phyloP scores from a whole-genome alignment of 2,113 vertebrate species.

The Naja naja region DNA sequence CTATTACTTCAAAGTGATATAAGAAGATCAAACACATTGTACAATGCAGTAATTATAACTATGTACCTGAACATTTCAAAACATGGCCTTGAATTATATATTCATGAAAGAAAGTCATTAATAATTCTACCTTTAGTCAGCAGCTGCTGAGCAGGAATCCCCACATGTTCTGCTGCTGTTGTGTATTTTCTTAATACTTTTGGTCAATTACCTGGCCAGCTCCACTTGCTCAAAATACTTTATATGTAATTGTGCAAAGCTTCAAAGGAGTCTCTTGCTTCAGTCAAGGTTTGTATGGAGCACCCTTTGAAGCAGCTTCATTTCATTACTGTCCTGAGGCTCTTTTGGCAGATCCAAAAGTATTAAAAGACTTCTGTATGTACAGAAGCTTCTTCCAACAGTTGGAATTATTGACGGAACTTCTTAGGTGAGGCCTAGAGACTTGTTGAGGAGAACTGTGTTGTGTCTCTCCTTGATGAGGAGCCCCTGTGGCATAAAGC shows the following conservation, averaged over 20 bases:
- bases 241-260: not conserved
- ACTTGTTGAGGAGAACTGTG: not conserved
- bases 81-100: not conserved
- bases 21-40: slow-evolving; percentile 22
- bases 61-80: slow-evolving; percentile 8
- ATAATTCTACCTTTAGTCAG: not conserved
- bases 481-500: not conserved
- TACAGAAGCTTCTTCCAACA: not conserved
- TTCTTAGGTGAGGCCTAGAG: not conserved
- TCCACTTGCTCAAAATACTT: not conserved
- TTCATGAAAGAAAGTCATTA: slow-evolving; percentile 14
- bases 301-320: not conserved
- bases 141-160: not conserved
- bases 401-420: not conserved
- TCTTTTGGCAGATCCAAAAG: not conserved
- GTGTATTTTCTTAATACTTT: slow-evolving; percentile 3
- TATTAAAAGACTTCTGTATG: not conserved
- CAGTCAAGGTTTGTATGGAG: not conserved
- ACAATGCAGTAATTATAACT: not conserved
- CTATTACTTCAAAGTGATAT: slow-evolving; percentile 13
- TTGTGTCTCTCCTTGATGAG: not conserved
- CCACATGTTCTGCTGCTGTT: not conserved
- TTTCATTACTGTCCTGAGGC: not conserved
- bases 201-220: not conserved
- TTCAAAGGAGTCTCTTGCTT: not conserved